Evolutionary conservation across 2,888 invertebrate genomes (phyloP), one percentile per base, ranked within the genome.

Genomic region (Zeuzera pyrina): DNA sequence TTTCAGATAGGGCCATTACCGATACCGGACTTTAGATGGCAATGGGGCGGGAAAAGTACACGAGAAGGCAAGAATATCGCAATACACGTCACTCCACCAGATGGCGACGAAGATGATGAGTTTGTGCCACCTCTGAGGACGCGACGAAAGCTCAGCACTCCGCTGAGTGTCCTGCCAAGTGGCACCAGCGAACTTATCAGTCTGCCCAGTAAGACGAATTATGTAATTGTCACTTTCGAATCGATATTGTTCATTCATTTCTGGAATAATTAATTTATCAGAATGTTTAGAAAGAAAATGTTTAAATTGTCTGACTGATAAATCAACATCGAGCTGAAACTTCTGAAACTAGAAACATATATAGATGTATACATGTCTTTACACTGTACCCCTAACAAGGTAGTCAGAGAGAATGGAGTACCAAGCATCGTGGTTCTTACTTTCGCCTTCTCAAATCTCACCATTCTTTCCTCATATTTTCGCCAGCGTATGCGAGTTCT

Each of bases 41-140:
- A 62, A 53, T 45, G 57, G 42, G 49, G 49, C 43, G 60, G 62
- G 34, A 45, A 49, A 39, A 57, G 54, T 47, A 50, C 36, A 32
- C 59, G 41, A 53, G 63, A 58, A 36, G 57, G 46, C 52, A 68
- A 58, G 60, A 74, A 68, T 55, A 73, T 81, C 48, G 67, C 73
- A 35, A 83, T 83, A 54, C 77, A 72, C 49, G 77, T 81, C 57
- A 81, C 74, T 53, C 73, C 81, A 51, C 77, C 81, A 41, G 79
- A 79, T 56, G 72, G 66, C 45, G 70, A 71, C 62, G 78, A 79
- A 52, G 62, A 61, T 34, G 54, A 59, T 45, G 74, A 73, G 40
- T 67, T 71, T 30, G 62, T 69, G 29, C 66, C 69, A 15, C 54
- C 65, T 21, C 48, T 73, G 49, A 67, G 78, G 28, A 45, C 58